Evolutionary conservation across 2,888 invertebrate genomes (phyloP), one percentile per base, ranked within the genome.

Genomic region (Andrena fulva): DNA sequence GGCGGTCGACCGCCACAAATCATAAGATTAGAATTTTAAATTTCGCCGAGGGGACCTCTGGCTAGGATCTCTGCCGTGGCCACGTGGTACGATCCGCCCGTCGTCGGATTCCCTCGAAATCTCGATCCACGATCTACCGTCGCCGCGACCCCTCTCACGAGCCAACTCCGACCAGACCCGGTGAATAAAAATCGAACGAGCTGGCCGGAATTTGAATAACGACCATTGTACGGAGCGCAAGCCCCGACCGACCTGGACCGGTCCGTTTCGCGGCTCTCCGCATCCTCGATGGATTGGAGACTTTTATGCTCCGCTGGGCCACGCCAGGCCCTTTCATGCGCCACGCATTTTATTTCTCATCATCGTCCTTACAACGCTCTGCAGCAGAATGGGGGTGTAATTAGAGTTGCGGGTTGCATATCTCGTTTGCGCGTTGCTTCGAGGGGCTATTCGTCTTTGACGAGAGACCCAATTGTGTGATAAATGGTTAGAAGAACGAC

Each of bases 1-100:
- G 86, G 84, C 85, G 86, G 79, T 75, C 80, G 80, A 86, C 87
- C 87, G 88, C 87, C 92, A 91, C 92, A 93, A 93, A 93, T 93
- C 93, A 93, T 93, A 93, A 91, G 93, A 93, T 93, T 93, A 93
- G 93, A 93, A 94, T 93, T 93, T 93, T 92, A 93, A 93, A 94
- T 93, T 56, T 88, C 83, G 83, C 48, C 73, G 78, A 69, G 81
- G 82, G 48, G 84, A 82, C 85, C 87, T 89, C 90, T 89, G 89
- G 84, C 87, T 71, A 12, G 64, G 54, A 54, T 42, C 42, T 33
- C 6, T 7, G 20, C 10, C 24, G 20, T 20, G 69, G 85, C 84
- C 87, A 88, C 90, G 91, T 89, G 89, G 85, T 89, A 79, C 74
- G 83, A 85, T 78, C 84, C 86, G 77, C 52, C 42, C 90, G 88